These are phyloP conservation scores for Parus major DNA, from an alignment of 2,113 vertebrate genomes.

Conservation along the genomic window DNA sequence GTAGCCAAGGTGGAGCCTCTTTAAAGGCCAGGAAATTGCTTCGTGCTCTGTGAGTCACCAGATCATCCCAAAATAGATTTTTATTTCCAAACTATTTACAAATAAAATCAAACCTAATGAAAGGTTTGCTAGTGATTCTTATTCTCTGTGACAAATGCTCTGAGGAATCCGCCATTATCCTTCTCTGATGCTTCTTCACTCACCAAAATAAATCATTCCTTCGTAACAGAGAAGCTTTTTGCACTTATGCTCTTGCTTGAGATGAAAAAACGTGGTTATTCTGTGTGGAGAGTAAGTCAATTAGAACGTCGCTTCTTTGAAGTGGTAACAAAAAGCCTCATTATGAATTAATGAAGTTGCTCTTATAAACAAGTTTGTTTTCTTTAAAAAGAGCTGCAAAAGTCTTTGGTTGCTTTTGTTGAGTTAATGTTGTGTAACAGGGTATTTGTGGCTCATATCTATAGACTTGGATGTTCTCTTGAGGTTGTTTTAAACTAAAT, in stretches of 20 bases:
- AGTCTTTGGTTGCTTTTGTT: background rate
- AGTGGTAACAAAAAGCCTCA: background rate
- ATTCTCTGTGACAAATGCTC: background rate
- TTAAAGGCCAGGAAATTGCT: slow-evolving; percentile 8
- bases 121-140: slow-evolving; percentile 8
- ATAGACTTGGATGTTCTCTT: background rate
- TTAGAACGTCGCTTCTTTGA: background rate
- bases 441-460: background rate
- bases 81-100: slow-evolving; percentile 40
- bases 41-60: slow-evolving; percentile 39
- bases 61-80: slow-evolving; percentile 28
- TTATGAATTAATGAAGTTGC: slow-evolving; percentile 12
- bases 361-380: background rate
- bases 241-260: background rate
- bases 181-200: background rate
- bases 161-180: background rate
- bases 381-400: background rate
- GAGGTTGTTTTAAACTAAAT: background rate
- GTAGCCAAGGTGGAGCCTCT: background rate
- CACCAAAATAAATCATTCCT: background rate
- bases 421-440: background rate
- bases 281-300: background rate
- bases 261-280: background rate
- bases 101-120: slow-evolving; percentile 35
- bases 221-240: background rate